Base-by-base conservation (phyloP, 2,797 vertebrate species). In the Sylvilagus floridanus region DNA sequence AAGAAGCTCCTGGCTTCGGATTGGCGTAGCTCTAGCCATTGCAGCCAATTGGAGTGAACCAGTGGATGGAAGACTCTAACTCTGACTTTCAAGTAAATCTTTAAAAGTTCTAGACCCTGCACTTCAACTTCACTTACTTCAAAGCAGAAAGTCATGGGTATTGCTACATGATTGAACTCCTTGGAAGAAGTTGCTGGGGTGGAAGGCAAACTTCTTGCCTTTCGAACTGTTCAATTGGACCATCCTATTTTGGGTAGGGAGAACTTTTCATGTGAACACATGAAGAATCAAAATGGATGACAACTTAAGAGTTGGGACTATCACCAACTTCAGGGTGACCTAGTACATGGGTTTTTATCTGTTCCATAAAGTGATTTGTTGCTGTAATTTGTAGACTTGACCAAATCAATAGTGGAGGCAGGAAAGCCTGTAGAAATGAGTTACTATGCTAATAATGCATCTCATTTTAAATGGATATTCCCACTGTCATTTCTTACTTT, bases 171-270 rank as follows among this genome's bases (percentile, higher is more conserved):
- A 11, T 7, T 37, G 62, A 95, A 32, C 5, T 32, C 42, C 63
- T 35, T 88, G 35, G 26, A 75, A 21, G 19, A 17, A 42, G 57
- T 50, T 42, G 60, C 26, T 21, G 19, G 28, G 66, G 24, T 21
- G 16, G 37, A 24, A 35, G 14, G 11, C 4, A 77, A 35, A 2
- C 5, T 26, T 5, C 30, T 72, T 54, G 26, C 11, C 12, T 28
- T 2, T 5, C 47, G 50, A 30, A 14, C 24, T 79, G 22, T 26
- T 72, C 7, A 30, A 0, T 21, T 32, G 1, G 17, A 17, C 2
- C 10, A 5, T 54, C 75, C 5, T 79, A 14, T 7, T 5, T 72
- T n/a, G 0, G 0, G 5, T 5, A 4, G 7, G 9, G 17, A 1
- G 9, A 47, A 54, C 21, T 54, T 63, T 85, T 28, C 16, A 3